Evolutionary conservation across 1,140 invertebrate species (phyloP), one percentile per base, ranked within the genome.

Genomic region (Drosophila pallidifrons): DNA sequence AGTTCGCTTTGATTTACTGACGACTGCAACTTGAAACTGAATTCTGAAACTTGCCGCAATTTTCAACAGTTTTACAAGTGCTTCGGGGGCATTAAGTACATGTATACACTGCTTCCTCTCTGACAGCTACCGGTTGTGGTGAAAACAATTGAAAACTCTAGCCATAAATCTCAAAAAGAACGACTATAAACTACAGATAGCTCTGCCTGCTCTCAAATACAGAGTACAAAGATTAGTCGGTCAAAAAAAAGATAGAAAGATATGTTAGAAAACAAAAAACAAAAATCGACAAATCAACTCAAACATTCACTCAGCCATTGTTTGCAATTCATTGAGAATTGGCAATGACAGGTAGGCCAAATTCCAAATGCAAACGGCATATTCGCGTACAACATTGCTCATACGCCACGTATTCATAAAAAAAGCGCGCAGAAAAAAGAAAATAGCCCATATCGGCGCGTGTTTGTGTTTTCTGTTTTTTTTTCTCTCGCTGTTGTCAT

Each of bases 1-100:
- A 79, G 71, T 63, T 28, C 20, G 47, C 47, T 41, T 49, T 83
- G 68, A 79, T 83, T 83, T 79, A 83, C 66, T 28, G 52, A 4
- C 35, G 60, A 58, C 45, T 59, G 65, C 54, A 47, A 30, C 46
- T 38, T 43, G 49, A 15, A 30, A 30, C 8, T 13, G n/a, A 54
- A 43, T 65, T 66, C 10, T 3, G 43, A 11, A 51, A 57, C 49
- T 20, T 41, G 54, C 38, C 6, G 3, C 16, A 45, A 11, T 45
- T 28, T 20, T 15, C 38, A 25, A 45, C 41, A 59, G 13, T 46
- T 28, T 45, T 43, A 43, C 41, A 43, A 13, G 41, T 7, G 13
- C 41, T 43, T 43, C 13, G 16, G 38, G 38, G 5, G 20, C 25
- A 28, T 28, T 28, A 6, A 30, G 49, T 52, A 28, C 47, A 11